Conservation (phyloP, 2,888 invertebrate genomes). For the Adela reaumurella region DNA sequence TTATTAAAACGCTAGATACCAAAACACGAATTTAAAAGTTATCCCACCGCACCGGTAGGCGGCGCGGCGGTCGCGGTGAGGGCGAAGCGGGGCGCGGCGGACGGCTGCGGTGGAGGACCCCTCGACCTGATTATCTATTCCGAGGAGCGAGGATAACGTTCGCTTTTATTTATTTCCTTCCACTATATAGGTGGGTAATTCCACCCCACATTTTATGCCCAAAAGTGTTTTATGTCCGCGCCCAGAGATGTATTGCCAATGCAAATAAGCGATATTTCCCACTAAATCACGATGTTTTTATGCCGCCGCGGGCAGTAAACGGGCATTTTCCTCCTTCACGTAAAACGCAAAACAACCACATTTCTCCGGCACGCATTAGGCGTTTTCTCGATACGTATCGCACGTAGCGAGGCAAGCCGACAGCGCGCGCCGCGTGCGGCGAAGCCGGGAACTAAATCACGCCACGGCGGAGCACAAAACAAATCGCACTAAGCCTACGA, state of each 20-base stretch:
- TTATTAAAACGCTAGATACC: too few relatives aligned
- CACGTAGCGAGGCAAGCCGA: background rate
- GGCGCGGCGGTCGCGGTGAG: too few relatives aligned
- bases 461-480: background rate
- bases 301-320: conserved; percentile 24
- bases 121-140: background rate
- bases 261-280: conserved; percentile 41
- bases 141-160: background rate
- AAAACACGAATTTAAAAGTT: background rate
- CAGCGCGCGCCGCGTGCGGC: too few relatives aligned
- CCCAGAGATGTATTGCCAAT: conserved; percentile 32
- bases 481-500: too few relatives aligned
- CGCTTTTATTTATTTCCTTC: background rate
- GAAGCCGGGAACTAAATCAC: background rate
- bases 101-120: too few relatives aligned
- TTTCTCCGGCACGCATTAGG: conserved; percentile 28
- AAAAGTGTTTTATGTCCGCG: conserved; percentile 27
- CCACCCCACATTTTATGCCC: background rate
- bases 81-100: too few relatives aligned
- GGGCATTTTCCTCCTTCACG: conserved; percentile 20
- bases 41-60: background rate
- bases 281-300: conserved; percentile 33
- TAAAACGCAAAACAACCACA: conserved; percentile 28
- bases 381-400: conserved; percentile 11
- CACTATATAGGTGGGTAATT: background rate